Conservation (phyloP, 2,113 vertebrate genomes). For the Manacus vitellinus region DNA sequence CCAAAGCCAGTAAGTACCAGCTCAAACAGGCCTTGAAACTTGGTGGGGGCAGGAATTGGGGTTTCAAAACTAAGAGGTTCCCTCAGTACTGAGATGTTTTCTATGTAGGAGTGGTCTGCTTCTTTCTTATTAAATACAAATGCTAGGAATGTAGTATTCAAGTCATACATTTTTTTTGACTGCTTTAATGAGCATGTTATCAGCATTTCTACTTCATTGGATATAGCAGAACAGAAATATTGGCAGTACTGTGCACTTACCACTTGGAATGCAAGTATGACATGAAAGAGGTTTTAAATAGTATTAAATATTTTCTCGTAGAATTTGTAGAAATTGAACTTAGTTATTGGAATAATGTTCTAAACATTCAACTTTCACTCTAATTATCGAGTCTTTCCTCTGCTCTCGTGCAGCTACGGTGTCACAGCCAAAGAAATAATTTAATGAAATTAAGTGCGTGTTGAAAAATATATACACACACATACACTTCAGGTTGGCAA, state of each 20-base stretch:
- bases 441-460: not conserved
- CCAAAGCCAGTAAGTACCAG: accelerated
- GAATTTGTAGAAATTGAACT: not conserved
- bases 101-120: not conserved
- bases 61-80: not conserved
- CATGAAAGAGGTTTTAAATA: not conserved
- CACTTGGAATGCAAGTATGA: not conserved
- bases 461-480: not conserved
- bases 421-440: not conserved
- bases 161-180: accelerated
- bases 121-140: not conserved
- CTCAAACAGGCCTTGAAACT: not conserved
- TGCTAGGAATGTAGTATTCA: not conserved
- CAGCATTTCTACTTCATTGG: not conserved
- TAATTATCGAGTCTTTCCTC: not conserved
- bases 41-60: not conserved
- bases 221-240: not conserved
- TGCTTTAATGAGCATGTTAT: not conserved
- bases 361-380: not conserved
- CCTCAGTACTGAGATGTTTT: not conserved
- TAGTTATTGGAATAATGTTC: not conserved
- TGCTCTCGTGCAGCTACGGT: not conserved
- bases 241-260: not conserved
- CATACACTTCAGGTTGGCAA: not conserved
- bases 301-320: not conserved